Conservation (phyloP, 2,113 vertebrate species). For the Ictalurus furcatus region DNA sequence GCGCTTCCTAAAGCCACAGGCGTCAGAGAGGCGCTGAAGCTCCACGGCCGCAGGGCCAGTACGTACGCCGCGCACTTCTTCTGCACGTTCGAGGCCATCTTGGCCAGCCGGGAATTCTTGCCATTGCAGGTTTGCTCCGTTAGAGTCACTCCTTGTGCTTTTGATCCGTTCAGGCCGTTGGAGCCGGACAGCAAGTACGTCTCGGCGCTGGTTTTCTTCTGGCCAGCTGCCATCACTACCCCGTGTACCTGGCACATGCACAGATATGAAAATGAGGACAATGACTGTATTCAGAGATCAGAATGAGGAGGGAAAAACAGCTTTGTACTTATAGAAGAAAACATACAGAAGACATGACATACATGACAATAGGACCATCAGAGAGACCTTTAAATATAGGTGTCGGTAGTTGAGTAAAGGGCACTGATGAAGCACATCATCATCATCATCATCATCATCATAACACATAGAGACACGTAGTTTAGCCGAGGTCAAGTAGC, state of each 20-base stretch:
- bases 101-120: conserved; percentile 61
- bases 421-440: background rate
- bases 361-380: background rate
- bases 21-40: conserved; percentile 92
- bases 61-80: conserved; percentile 91
- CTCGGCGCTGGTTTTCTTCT: conserved; percentile 61
- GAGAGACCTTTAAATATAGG: background rate
- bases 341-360: too few species aligned
- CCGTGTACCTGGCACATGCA: background rate
- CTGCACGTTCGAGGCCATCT: conserved; percentile 68
- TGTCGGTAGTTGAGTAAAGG: background rate
- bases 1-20: conserved; percentile 93
- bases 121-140: conserved; percentile 31
- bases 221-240: conserved; percentile 49
- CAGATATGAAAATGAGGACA: background rate
- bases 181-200: conserved; percentile 60
- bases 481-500: background rate
- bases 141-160: conserved; percentile 56
- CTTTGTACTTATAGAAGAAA: background rate
- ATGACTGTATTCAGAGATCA: background rate
- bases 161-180: conserved; percentile 68
- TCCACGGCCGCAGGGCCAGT: conserved; percentile 92
- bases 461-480: background rate
- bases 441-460: background rate
- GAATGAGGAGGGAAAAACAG: too few species aligned